Evolutionary conservation across 2,113 vertebrate species (phyloP).

Genomic region (Chrysemys picta): DNA sequence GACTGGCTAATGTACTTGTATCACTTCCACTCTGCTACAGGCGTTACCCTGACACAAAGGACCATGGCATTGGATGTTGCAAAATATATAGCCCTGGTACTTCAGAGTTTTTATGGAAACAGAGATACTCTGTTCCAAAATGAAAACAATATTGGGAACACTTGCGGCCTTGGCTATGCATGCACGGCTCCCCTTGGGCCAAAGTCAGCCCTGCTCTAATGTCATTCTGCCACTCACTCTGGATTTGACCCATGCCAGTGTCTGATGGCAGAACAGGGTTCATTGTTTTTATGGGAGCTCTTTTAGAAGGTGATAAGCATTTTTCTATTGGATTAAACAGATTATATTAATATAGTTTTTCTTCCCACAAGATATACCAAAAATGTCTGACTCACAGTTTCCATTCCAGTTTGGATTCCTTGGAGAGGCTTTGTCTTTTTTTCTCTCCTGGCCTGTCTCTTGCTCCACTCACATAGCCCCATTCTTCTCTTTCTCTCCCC

Average conservation of each 20-base stretch:
- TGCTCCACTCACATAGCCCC: rapidly evolving
- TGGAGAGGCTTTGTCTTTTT: background rate
- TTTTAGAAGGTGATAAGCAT: background rate
- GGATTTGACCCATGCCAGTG: rapidly evolving
- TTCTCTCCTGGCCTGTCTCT: background rate
- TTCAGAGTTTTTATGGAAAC: rapidly evolving
- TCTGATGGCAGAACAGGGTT: rapidly evolving
- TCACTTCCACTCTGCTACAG: rapidly evolving
- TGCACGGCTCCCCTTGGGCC: background rate
- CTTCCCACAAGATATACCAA: background rate
- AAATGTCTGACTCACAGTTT: conserved; percentile 53
- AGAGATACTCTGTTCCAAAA: background rate
- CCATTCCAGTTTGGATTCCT: rapidly evolving
- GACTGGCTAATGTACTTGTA: background rate
- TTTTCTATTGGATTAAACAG: background rate
- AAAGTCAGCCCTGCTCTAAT: rapidly evolving
- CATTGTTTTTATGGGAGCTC: rapidly evolving
- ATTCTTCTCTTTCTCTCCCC: background rate
- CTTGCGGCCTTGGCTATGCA: background rate
- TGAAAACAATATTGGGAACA: background rate
- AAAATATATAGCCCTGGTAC: background rate
- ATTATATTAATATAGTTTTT: conserved; percentile 9
- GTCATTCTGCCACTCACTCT: background rate
- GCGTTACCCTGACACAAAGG: background rate
- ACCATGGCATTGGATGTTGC: background rate